Evolutionary conservation across 1,140 invertebrate genomes (phyloP).

Genomic region (Eueides isabella): DNA sequence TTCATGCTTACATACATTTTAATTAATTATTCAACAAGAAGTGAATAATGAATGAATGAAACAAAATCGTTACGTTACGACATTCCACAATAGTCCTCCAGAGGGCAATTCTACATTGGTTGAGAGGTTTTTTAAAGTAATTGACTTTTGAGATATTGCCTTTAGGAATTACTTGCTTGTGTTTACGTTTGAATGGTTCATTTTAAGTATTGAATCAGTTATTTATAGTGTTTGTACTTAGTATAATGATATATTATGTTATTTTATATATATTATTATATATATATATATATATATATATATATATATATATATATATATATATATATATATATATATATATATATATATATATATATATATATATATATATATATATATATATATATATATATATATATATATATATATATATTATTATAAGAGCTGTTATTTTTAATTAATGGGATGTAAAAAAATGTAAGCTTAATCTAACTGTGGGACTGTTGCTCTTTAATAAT

Average conservation of each 20-base stretch:
- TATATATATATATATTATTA: too few species aligned
- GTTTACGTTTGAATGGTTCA: not conserved
- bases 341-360: too few species aligned
- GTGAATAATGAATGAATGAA: not conserved
- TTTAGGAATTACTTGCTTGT: constrained; percentile 4
- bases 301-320: too few species aligned
- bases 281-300: too few species aligned
- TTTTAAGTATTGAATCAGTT: not conserved
- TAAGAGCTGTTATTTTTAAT: too few species aligned
- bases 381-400: too few species aligned
- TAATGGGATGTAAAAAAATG: too few species aligned
- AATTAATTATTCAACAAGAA: constrained; percentile 1
- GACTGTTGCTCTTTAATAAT: too few species aligned
- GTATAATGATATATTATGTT: too few species aligned
- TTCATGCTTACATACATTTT: not conserved
- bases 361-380: not conserved
- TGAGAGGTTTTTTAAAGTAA: constrained; percentile 49
- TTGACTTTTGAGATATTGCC: constrained; percentile 42
- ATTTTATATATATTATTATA: too few species aligned
- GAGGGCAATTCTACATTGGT: constrained; percentile 31
- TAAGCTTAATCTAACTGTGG: too few species aligned
- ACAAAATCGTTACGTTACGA: constrained; percentile 8
- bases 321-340: not conserved
- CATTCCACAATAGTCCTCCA: constrained; percentile 32
- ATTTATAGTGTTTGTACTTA: not conserved